These are phyloP conservation scores for Rhyacichthys aspro DNA, from an alignment of 2,797 vertebrate genomes.

Conservation along the genomic window DNA sequence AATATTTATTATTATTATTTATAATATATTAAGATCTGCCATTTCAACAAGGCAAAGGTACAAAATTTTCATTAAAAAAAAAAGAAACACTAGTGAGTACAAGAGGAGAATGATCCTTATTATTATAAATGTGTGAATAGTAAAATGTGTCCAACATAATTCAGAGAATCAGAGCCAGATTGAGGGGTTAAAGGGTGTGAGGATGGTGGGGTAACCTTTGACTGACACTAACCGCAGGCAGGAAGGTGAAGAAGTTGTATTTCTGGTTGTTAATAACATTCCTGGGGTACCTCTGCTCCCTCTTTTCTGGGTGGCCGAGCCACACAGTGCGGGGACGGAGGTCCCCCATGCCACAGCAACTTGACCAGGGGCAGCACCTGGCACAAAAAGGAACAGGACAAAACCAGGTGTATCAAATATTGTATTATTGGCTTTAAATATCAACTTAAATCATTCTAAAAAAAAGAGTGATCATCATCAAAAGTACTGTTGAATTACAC, in stretches of 20 bases:
- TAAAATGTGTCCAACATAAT: neutral
- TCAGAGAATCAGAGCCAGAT: conserved; percentile 22
- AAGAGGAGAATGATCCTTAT: neutral
- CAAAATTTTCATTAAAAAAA: neutral
- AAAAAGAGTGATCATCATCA: too few species aligned
- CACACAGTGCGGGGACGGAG: conserved; percentile 94
- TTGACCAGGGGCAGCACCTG: conserved; percentile 93
- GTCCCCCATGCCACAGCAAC: conserved; percentile 93
- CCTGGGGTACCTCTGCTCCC: conserved; percentile 94
- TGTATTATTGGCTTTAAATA: too few species aligned
- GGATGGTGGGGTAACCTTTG: conserved; percentile 43
- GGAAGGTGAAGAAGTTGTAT: conserved; percentile 98
- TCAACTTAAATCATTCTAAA: too few species aligned
- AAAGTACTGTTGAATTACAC: too few species aligned
- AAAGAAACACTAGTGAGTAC: neutral
- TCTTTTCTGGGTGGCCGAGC: conserved; percentile 97
- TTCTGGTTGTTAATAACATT: conserved; percentile 99
- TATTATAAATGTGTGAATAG: neutral
- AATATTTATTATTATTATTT: too few species aligned
- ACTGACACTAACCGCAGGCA: conserved; percentile 88
- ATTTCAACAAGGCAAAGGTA: too few species aligned
- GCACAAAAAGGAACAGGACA: neutral
- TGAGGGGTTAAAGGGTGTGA: conserved; percentile 15
- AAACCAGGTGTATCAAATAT: neutral
- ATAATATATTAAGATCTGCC: too few species aligned